Percentiles rank a stretch among this genome's conserved stretches.
These are phyloP conservation scores for Sarcophilus harrisii DNA, from an alignment of 2,797 vertebrate genomes.

Conservation along the genomic window DNA sequence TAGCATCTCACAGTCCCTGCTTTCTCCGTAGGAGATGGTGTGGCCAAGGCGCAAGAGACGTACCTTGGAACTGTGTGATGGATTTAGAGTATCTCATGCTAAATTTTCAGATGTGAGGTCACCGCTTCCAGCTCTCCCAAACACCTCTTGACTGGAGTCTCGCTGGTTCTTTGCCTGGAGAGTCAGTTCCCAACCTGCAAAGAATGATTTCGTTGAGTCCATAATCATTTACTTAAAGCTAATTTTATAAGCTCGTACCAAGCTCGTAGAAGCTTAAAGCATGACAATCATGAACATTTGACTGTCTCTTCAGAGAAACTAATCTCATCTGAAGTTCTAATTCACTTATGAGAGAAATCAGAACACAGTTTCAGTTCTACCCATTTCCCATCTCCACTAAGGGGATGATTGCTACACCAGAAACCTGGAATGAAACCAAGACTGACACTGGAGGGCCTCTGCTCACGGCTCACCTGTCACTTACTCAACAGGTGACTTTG, in stretches of 20 bases:
- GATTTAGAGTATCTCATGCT: no score
- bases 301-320: background rate
- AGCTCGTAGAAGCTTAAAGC: background rate
- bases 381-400: background rate
- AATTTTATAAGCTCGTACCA: background rate
- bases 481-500: background rate
- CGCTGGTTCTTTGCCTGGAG: background rate
- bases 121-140: background rate
- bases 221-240: background rate
- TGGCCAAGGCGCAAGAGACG: no score
- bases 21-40: background rate
- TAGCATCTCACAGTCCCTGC: background rate
- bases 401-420: background rate
- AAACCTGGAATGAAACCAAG: background rate
- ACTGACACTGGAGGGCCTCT: background rate
- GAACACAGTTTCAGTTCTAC: background rate
- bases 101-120: background rate
- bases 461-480: background rate
- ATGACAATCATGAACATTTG: background rate
- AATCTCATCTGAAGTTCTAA: background rate
- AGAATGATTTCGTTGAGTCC: background rate
- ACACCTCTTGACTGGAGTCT: background rate
- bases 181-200: background rate
- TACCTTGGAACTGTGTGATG: background rate
- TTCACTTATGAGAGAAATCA: background rate